Base-by-base conservation (phyloP, 2,797 vertebrate genomes). In the Eupleurogrammus muticus region DNA sequence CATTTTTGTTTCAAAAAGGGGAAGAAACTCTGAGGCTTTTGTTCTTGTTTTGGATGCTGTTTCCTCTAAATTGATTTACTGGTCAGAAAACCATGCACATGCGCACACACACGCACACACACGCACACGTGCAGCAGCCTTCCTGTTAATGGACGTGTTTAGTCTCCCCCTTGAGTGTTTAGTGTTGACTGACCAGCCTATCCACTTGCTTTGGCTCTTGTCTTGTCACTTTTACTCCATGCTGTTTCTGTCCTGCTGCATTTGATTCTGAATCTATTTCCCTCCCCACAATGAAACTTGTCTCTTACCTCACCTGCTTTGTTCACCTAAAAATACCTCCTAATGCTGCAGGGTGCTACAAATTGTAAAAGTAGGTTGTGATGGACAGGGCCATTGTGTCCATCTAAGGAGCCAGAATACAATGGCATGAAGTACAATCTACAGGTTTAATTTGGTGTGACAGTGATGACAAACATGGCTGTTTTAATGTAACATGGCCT, bases 131-230 rank as follows among this genome's bases (percentile, higher is more conserved):
- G 73, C 66, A 62, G 48, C 1, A 23, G 9, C 11, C 84, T 87
- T 91, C 83, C 83, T 79, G 79, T 81, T 78, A 73, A 82, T 80
- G 61, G 58, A 66, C 42, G 47, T 84, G 77, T 87, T 87, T 84
- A 75, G 80, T 88, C 84, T 88, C 73, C 73, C 65, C 75, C 66
- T 7, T 10, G 66, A 66, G 71, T 81, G 64, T 78, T 84, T 80
- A 66, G 54, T 73, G 62, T 47, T 46, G 21, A 66, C 52, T 10
- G 8, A 75, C 66, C 47, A 35, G 61, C 61, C 32, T 64, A 51
- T 75, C 35, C 0, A 5, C 55, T 81, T 42, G 21, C 66, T 60
- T 24, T 63, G 48, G 58, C 42, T 68, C 64, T 48, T 28, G 23
- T 59, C 49, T 14, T 11, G 50, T 77, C 66, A 34, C 70, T 82